These are phyloP conservation scores for Aythya baeri DNA, from an alignment of 2,113 vertebrate genomes.

Conservation along the genomic window DNA sequence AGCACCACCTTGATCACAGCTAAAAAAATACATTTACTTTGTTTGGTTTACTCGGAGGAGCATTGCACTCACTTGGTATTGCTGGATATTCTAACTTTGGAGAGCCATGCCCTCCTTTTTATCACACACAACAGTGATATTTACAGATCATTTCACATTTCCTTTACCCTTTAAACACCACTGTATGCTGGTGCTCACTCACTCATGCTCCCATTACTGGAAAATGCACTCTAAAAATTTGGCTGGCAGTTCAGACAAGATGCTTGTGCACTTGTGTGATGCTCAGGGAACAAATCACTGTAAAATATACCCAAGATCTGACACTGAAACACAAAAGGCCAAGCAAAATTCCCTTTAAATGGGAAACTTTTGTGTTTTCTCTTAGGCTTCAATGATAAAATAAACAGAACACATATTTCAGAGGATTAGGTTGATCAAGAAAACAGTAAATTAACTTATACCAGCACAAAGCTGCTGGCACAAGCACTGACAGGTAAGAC, in stretches of 20 bases:
- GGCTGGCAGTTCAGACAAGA: background rate
- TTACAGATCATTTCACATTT: slow-evolving; percentile 10
- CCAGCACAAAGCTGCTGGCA: background rate
- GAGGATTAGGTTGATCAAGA: background rate
- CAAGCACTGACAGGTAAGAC: background rate
- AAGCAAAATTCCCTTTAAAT: slow-evolving; percentile 29
- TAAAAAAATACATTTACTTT: background rate
- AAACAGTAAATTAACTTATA: background rate
- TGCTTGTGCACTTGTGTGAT: background rate
- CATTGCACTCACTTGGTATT: background rate
- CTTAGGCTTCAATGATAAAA: background rate
- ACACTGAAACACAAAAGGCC: slow-evolving; percentile 1
- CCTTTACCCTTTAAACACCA: background rate
- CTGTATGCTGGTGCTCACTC: background rate
- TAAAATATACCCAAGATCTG: background rate
- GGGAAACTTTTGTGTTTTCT: background rate
- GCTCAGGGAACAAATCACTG: background rate
- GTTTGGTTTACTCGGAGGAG: background rate
- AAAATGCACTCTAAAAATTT: background rate
- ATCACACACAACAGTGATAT: background rate
- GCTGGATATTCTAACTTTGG: background rate
- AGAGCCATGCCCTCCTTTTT: background rate
- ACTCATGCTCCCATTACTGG: background rate
- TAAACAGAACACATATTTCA: background rate
- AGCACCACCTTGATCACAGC: background rate